Evolutionary conservation across 2,797 vertebrate species (phyloP).

Genomic region (Spea hammondii): DNA sequence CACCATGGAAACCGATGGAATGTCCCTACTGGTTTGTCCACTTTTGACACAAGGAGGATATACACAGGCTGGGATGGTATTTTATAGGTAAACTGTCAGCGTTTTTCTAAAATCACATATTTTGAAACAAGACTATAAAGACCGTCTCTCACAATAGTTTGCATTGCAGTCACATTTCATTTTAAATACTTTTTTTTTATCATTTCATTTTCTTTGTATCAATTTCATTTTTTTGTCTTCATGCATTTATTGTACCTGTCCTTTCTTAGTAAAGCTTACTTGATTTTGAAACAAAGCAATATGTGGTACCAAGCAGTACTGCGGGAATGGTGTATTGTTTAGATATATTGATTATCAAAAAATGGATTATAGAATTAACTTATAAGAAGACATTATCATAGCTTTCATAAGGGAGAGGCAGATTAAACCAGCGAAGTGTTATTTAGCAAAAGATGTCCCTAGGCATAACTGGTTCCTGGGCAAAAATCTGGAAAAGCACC

Average conservation of each 20-base stretch:
- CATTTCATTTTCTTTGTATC: not conserved
- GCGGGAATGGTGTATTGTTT: not conserved
- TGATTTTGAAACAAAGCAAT: not conserved
- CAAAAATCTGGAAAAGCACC: no score
- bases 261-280: not conserved
- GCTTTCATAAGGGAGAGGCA: not conserved
- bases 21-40: no score
- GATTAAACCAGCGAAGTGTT: no score
- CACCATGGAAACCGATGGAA: no score
- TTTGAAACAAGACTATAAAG: not conserved
- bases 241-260: not conserved
- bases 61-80: not conserved
- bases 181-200: not conserved
- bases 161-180: not conserved
- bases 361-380: not conserved
- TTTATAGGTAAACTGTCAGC: not conserved
- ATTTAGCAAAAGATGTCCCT: no score
- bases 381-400: not conserved
- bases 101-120: not conserved
- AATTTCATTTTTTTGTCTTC: not conserved
- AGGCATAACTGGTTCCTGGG: no score
- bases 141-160: not conserved
- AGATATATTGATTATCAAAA: not conserved
- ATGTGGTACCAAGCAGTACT: not conserved
- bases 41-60: not conserved